Evolutionary conservation across 1,140 invertebrate genomes (phyloP), one percentile per base, ranked within the genome.

Genomic region (Atopsyche davidsoni): DNA sequence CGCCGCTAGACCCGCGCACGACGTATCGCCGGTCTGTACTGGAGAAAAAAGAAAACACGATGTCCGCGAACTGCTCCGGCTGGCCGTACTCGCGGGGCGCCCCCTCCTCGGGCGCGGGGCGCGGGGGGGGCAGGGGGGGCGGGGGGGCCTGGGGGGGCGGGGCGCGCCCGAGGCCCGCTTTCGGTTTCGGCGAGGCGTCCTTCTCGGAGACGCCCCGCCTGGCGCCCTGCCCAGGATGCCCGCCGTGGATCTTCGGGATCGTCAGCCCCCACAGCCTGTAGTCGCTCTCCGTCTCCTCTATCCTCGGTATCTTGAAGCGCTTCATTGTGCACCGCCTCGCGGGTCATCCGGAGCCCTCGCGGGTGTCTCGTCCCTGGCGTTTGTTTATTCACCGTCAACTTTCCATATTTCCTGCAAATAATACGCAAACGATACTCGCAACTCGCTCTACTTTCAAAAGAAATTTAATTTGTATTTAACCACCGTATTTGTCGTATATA

Each of bases 11-110:
- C 17, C 31, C n/a, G 43, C 42, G 46, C 10, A 53, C 46, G 11
- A 58, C 38, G 39, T 58, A 58, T 22, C 44, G 38, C 24, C 52
- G 44, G 17, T 58, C 55, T 36, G 19, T 50, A 36, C 16, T 58
- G 21, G 55, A 58, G 51, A 58, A 58, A 28, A 58, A 58, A 25
- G 55, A 58, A 46, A 58, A 58, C 19, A 58, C 55, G 9, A 58
- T 46, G 34, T 58, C 55, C 22, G 55, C 24, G 24, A 58, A 58
- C 21, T 53, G 51, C 7, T 58, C 55, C n/a, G 55, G 28, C 31
- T 39, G 46, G 49, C 31, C 16, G 43, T 46, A 46, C 24, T 35
- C 19, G 21, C n/a, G 16, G 10, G 32, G 11, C 14, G 14, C 11
- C 34, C 18, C 25, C 34, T 45, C 28, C 22, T 44, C 35, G 4